Percentiles rank a stretch among this genome's conserved stretches.
phyloP scores from a whole-genome alignment of 2,797 vertebrate species.

The Coreius guichenoti region DNA sequence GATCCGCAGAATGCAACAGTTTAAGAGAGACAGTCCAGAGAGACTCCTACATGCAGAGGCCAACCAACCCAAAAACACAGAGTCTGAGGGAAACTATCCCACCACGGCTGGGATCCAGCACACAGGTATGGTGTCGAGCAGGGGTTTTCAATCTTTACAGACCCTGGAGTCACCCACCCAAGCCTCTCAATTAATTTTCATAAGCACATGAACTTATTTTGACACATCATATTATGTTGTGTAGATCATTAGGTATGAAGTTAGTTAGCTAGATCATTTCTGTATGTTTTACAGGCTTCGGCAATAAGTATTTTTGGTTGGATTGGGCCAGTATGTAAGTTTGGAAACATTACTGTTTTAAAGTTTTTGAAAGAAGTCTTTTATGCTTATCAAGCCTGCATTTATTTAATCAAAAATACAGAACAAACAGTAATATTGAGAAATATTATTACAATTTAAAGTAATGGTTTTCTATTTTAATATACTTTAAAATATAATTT shows the following conservation, averaged over 20 bases:
- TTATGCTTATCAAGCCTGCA: too few relatives aligned
- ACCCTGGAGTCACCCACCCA: not conserved
- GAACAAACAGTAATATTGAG: too few relatives aligned
- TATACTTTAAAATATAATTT: too few relatives aligned
- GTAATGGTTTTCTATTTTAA: too few relatives aligned
- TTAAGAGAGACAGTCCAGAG: slow-evolving; percentile 82
- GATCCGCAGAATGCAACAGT: slow-evolving; percentile 87
- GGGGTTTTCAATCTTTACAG: not conserved
- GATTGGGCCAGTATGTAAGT: too few relatives aligned
- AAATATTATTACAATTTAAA: too few relatives aligned
- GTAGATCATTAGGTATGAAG: not conserved
- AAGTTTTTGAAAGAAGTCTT: too few relatives aligned
- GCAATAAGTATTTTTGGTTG: not conserved
- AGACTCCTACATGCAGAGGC: slow-evolving; percentile 71
- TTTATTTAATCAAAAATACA: too few relatives aligned
- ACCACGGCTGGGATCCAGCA: not conserved
- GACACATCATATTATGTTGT: not conserved
- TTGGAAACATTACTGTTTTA: too few relatives aligned
- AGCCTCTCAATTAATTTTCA: not conserved
- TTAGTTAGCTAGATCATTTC: not conserved
- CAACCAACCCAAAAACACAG: slow-evolving; percentile 25
- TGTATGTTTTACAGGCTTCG: not conserved
- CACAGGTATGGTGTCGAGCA: not conserved
- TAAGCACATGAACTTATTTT: not conserved
- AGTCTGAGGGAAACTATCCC: not conserved